Evolutionary conservation across 2,113 vertebrate genomes (phyloP).

Genomic region (Cnemophilus loriae): DNA sequence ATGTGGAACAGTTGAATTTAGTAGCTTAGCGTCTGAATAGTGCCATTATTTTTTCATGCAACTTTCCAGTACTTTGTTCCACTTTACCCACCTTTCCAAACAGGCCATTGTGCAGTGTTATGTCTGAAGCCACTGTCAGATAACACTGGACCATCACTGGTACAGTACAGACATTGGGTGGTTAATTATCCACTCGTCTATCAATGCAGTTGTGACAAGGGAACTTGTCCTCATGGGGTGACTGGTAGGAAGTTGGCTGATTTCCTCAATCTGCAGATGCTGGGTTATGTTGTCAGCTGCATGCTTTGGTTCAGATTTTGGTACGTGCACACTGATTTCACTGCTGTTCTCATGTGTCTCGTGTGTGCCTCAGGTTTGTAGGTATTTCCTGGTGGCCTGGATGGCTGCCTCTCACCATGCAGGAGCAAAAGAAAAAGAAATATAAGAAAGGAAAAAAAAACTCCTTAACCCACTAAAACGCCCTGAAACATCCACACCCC

Average conservation of each 20-base stretch:
- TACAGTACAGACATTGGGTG: background rate
- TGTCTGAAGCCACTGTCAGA: background rate
- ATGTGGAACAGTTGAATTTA: background rate
- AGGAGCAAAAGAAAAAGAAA: background rate
- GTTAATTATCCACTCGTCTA: conserved; percentile 24
- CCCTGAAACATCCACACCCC: background rate
- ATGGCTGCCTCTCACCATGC: background rate
- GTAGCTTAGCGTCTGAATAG: background rate
- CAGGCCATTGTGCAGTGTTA: conserved; percentile 4
- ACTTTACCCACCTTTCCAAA: background rate
- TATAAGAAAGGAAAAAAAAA: background rate
- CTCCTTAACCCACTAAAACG: background rate
- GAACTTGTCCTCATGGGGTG: background rate
- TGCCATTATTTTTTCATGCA: background rate
- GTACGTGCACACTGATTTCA: background rate
- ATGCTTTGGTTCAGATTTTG: background rate
- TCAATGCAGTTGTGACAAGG: background rate
- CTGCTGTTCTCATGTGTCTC: background rate
- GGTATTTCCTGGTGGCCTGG: background rate
- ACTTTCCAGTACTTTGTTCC: background rate
- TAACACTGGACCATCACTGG: background rate
- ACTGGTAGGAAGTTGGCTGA: background rate
- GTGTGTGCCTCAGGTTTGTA: background rate
- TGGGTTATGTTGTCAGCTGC: background rate
- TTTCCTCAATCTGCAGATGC: background rate